phyloP scores from a whole-genome alignment of 2,113 vertebrate species.

The Pseudolaguvia tuberculata region DNA sequence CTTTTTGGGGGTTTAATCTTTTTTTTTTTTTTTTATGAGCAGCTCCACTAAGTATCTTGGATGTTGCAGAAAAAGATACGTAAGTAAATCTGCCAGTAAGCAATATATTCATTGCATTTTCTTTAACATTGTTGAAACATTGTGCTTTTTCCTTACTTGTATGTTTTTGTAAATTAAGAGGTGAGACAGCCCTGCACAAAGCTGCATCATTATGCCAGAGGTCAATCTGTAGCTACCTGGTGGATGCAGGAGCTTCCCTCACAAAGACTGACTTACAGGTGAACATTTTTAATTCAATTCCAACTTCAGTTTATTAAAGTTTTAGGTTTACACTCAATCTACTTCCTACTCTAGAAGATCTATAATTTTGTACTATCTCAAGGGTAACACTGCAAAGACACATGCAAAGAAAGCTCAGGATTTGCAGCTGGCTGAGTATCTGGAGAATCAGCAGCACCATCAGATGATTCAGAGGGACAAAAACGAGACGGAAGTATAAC shows the following conservation, averaged over 20 bases:
- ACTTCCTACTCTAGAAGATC: not conserved
- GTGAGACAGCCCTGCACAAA: slow-evolving; percentile 87
- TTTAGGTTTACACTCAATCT: not conserved
- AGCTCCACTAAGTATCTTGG: slow-evolving; percentile 84
- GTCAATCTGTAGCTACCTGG: slow-evolving; percentile 88
- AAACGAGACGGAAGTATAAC: slow-evolving; percentile 79
- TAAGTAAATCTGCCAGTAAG: slow-evolving; percentile 65
- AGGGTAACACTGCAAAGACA: slow-evolving; percentile 82
- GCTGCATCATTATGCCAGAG: slow-evolving; percentile 82
- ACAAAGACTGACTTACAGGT: slow-evolving; percentile 95
- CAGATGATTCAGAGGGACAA: slow-evolving; percentile 84
- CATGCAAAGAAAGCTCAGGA: slow-evolving; percentile 79
- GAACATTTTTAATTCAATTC: slow-evolving; percentile 9
- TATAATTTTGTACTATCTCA: not conserved
- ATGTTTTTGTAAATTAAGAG: slow-evolving; percentile 63
- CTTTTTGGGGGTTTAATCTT: not conserved
- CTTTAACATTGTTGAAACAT: not conserved
- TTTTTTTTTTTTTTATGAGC: not conserved
- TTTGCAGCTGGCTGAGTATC: slow-evolving; percentile 77
- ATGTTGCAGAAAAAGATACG: slow-evolving; percentile 80
- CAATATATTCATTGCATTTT: not conserved
- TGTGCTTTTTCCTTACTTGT: not conserved
- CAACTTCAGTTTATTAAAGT: too few relatives aligned
- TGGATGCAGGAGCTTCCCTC: slow-evolving; percentile 89
- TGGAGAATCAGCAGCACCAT: slow-evolving; percentile 83